Conservation (phyloP, 2,113 vertebrate species). For the Crotophaga sulcirostris region DNA sequence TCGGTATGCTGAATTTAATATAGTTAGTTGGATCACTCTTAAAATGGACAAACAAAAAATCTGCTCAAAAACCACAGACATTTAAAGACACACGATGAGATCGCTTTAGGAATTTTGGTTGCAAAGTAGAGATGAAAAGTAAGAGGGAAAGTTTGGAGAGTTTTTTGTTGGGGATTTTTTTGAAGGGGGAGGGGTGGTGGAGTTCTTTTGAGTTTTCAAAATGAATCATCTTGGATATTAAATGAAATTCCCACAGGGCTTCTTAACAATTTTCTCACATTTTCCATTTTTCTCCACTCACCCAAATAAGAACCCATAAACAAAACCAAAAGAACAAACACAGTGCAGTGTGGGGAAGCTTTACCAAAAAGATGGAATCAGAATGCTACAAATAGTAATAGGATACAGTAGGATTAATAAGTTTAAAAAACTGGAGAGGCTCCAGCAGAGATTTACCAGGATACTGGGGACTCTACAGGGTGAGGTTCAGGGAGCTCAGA, state of each 20-base stretch:
- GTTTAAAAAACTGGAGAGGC: neutral
- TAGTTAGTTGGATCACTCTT: rapidly evolving
- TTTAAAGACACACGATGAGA: neutral
- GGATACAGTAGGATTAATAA: neutral
- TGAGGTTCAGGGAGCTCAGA: neutral
- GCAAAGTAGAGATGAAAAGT: neutral
- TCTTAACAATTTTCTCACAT: neutral
- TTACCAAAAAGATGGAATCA: neutral
- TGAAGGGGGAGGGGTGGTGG: rapidly evolving
- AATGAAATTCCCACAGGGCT: neutral
- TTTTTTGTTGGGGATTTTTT: neutral
- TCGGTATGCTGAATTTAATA: neutral
- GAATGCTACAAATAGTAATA: neutral
- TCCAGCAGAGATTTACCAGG: neutral
- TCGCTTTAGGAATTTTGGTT: neutral
- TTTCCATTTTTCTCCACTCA: neutral
- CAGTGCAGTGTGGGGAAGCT: neutral
- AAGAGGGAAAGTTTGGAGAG: neutral
- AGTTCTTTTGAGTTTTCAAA: neutral
- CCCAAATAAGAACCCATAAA: neutral
- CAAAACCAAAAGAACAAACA: neutral
- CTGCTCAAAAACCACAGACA: neutral
- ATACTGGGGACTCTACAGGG: neutral
- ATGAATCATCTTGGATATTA: neutral
- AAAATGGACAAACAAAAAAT: neutral